Evolutionary conservation across 2,888 invertebrate genomes (phyloP), one percentile per base, ranked within the genome.

Genomic region (Acrocyrtus sp.): DNA sequence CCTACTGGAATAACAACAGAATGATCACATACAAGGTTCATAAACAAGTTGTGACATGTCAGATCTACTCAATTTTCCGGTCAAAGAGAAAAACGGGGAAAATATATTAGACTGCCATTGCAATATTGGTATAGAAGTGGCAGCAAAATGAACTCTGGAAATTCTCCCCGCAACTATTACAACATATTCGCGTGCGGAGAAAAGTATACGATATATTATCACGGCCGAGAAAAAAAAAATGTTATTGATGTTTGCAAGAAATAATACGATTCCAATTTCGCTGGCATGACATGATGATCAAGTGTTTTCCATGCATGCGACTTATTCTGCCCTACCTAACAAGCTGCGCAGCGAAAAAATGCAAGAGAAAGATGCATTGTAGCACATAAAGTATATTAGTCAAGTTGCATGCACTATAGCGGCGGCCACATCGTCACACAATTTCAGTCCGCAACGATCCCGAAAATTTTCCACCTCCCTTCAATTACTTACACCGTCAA

Each of bases 401-500:
- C n/a, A n/a, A n/a, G n/a, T n/a, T n/a, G n/a, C n/a, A n/a, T n/a
- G n/a, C n/a, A n/a, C n/a, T n/a, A n/a, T n/a, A n/a, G n/a, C n/a
- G n/a, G n/a, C n/a, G n/a, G n/a, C n/a, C 27, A 24, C 29, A 62
- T 24, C 53, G 53, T 26, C 54, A 48, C 45, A 27, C 22, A 58
- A 45, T 58, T 58, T 45, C 43, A 41, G 29, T 50, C 62, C 19
- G 62, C 29, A 62, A 62, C 48, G 48, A 62, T 62, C 21, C 62
- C 26, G 51, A 62, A 62, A 62, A 62, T 51, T 50, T 51, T 26
- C 41, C 51, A 58, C 76, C 68, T 62, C 57, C 54, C 72, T 68
- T 72, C 76, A 77, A 77, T 77, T 77, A 77, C 72, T 72, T 72
- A 76, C 70, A 72, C 65, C 61, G 69, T 74, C 67, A 60, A 63